A percentile compares a stretch with the other conserved stretches of the same genome.
Evolutionary conservation across 2,113 vertebrate species (phyloP).

Genomic region (Hippolais icterina): DNA sequence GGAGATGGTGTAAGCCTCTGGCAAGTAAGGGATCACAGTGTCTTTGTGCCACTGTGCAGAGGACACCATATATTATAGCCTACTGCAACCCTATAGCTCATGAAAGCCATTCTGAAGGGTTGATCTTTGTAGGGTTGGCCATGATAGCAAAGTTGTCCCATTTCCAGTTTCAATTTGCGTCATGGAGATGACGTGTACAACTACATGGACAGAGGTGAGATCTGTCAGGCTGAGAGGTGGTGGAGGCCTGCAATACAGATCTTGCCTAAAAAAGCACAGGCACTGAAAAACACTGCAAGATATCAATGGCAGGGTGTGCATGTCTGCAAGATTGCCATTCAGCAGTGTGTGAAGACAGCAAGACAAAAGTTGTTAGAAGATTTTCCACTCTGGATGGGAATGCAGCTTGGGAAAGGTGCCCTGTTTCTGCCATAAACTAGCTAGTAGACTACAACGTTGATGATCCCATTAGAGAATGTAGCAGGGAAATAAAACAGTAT

Average conservation of each 20-base stretch:
- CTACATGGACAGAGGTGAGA: not conserved
- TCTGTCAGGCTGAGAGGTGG: not conserved
- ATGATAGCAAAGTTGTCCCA: not conserved
- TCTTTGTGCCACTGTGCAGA: not conserved
- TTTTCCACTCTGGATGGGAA: not conserved
- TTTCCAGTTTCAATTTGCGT: not conserved
- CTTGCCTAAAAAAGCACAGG: not conserved
- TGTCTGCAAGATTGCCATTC: not conserved
- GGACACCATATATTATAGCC: not conserved
- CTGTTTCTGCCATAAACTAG: not conserved
- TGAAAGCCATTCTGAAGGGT: not conserved
- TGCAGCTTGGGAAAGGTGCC: not conserved
- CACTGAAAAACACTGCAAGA: not conserved
- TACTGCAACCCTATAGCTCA: not conserved
- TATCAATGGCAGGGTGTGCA: not conserved
- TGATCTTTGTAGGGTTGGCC: not conserved
- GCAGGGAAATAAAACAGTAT: not conserved
- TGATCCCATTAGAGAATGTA: not conserved
- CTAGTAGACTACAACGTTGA: not conserved
- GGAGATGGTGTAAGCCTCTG: not conserved
- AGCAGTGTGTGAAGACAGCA: not conserved
- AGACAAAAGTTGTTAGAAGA: not conserved
- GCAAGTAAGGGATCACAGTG: not conserved
- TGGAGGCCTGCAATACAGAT: not conserved
- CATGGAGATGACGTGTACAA: accelerated